Base-by-base conservation (phyloP, 2,888 invertebrate genomes). In the Steinernema scapterisci region DNA sequence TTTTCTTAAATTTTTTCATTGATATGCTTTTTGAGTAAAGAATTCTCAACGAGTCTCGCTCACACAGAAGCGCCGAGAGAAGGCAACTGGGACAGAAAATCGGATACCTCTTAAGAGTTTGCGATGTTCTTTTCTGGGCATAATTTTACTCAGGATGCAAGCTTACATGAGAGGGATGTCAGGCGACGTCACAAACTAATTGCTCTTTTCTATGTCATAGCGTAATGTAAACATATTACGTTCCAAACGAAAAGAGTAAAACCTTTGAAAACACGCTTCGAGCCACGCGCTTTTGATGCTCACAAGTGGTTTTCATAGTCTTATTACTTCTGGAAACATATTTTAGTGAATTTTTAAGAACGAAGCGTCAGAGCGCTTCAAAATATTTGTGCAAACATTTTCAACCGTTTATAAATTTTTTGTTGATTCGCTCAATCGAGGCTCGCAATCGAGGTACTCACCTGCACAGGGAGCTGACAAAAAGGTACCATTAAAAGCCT, bases 11-110 rank as follows among this genome's bases (percentile, higher is more conserved):
- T 21, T 27, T 31, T 27, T 38, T 13, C 6, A 27, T 1, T 13
- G 1, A 38, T 63, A 27, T 63, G 63, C 63, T 63, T 63, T 63
- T 31, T 9, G 63, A 63, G 63, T 63, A 63, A 63, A 25, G 31
- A 31, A 31, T 38, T 31, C 31, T 16, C 25, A 63, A 63, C 21
- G 63, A 63, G 27, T 63, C 52, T 52, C n/a, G n/a, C n/a, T n/a
- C 21, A 38, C 38, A 9, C 38, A 38, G 38, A 38, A 38, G 9
- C 9, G 38, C 9, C 38, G 38, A 9, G 9, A 9, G 38, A 38
- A 9, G 38, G 5, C 9, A 38, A 9, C 38, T 38, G 38, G 38
- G 9, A 9, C 48, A 48, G 48, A 48, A 48, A 5, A 48, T 2
- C 48, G 6, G 38, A 38, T 6, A 48, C n/a, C 48, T 48, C 48